These are phyloP conservation scores for Chaunax sp. DNA, from an alignment of 2,797 vertebrate genomes.

Conservation along the genomic window DNA sequence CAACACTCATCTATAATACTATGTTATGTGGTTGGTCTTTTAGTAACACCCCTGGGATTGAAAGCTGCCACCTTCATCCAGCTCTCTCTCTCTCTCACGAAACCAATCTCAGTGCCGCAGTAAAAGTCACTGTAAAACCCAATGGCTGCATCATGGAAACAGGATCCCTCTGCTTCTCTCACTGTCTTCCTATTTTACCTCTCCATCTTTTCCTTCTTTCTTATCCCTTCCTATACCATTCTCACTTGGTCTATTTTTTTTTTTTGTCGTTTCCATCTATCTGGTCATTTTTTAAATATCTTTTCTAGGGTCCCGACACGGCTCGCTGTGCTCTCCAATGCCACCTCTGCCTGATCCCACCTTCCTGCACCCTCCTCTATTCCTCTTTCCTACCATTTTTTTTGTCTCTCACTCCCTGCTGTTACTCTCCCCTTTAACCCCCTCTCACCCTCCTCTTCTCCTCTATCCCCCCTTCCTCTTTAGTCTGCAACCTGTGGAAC, in stretches of 20 bases:
- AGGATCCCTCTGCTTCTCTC: constrained; percentile 46
- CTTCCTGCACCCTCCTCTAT: constrained; percentile 14
- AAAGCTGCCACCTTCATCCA: constrained; percentile 44
- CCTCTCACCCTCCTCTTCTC: constrained; percentile 7
- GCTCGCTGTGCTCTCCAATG: neutral
- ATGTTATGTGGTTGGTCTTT: constrained; percentile 22
- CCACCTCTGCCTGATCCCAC: constrained; percentile 5
- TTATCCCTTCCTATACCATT: neutral
- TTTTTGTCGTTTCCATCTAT: neutral
- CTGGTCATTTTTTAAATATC: neutral
- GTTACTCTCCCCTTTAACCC: constrained; percentile 8
- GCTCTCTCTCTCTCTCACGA: constrained; percentile 33
- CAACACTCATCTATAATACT: neutral
- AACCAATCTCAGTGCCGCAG: constrained; percentile 59
- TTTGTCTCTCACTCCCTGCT: constrained; percentile 52
- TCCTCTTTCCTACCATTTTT: constrained; percentile 28
- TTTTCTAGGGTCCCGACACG: neutral
- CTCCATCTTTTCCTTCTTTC: neutral
- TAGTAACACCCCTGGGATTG: constrained; percentile 32
- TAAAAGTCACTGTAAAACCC: constrained; percentile 74
- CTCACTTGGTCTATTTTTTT: neutral
- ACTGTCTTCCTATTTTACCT: neutral
- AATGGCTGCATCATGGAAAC: constrained; percentile 72
- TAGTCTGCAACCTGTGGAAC: constrained; percentile 82
- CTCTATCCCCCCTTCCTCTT: constrained; percentile 47